These are phyloP conservation scores for Epistrophe eligans DNA, from an alignment of 2,888 invertebrate species.

Conservation along the genomic window DNA sequence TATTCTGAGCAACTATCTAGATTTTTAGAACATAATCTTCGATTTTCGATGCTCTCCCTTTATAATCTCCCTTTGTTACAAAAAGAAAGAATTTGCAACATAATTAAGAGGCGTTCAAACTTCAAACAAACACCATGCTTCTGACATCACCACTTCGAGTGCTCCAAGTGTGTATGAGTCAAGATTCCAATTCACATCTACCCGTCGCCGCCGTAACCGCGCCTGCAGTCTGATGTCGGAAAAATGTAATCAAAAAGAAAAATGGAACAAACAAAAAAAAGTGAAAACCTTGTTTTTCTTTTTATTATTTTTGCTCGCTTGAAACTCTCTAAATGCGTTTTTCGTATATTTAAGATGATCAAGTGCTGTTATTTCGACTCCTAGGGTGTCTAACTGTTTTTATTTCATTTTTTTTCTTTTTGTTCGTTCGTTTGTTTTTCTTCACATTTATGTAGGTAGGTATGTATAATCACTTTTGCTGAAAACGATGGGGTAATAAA, in stretches of 20 bases:
- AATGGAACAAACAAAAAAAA: constrained; percentile 19
- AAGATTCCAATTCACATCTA: too few species aligned
- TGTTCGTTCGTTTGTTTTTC: constrained; percentile 35
- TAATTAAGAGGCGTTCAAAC: constrained; percentile 67
- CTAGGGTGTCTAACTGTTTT: constrained; percentile 35
- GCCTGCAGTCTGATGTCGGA: constrained; percentile 33
- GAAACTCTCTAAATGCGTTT: constrained; percentile 21
- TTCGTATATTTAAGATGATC: constrained; percentile 39
- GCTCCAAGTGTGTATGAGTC: constrained; percentile 55
- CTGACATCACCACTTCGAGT: constrained; percentile 65
- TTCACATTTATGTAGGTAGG: neutral
- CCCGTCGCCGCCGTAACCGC: neutral
- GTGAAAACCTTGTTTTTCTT: constrained; percentile 51
- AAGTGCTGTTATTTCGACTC: constrained; percentile 46
- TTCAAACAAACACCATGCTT: constrained; percentile 52
- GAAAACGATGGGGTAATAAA: constrained; percentile 67
- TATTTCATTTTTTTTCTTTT: constrained; percentile 11
- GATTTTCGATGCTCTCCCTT: neutral
- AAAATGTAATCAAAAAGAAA: constrained; percentile 49
- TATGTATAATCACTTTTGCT: constrained; percentile 18
- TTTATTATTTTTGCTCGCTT: neutral
- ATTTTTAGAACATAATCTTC: too few species aligned
- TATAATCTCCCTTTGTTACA: constrained; percentile 37
- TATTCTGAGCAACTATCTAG: too few species aligned
- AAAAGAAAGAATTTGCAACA: constrained; percentile 44